Percentiles rank a stretch among this genome's conserved stretches.
Conservation (phyloP, 2,888 invertebrate species). For the Acleris laterana region DNA sequence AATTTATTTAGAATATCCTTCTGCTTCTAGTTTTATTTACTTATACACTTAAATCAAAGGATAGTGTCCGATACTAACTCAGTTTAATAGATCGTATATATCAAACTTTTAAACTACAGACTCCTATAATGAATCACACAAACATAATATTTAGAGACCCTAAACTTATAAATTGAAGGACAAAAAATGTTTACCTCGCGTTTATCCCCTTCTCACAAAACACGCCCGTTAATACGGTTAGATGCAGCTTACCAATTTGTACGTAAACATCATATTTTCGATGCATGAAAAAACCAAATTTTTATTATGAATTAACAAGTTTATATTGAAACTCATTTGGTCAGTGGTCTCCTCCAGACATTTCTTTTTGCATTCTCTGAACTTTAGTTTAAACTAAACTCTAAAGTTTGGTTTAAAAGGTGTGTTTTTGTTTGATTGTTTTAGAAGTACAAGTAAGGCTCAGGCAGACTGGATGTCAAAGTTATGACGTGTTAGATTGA, state of each 20-base stretch:
- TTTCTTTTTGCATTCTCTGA: constrained; percentile 60
- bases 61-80: too few relatives aligned
- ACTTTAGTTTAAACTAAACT: constrained; percentile 42
- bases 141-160: constrained; percentile 2
- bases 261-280: constrained; percentile 66
- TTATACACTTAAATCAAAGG: too few relatives aligned
- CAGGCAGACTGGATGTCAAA: constrained; percentile 81
- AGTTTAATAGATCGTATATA: neutral
- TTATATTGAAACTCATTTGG: constrained; percentile 80
- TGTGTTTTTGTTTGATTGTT: constrained; percentile 44
- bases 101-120: neutral
- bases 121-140: neutral
- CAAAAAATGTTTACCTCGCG: constrained; percentile 29
- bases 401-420: constrained; percentile 45
- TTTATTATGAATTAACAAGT: constrained; percentile 83
- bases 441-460: constrained; percentile 61
- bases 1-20: too few relatives aligned
- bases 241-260: constrained; percentile 71
- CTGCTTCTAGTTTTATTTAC: too few relatives aligned
- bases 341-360: constrained; percentile 61
- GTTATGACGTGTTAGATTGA: constrained; percentile 85
- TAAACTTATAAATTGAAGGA: constrained; percentile 16
- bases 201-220: constrained; percentile 62
- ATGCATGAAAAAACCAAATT: constrained; percentile 64
- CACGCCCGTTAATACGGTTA: constrained; percentile 61